A percentile compares a stretch with the other conserved stretches of the same genome.
These are phyloP conservation scores for Julus scanicus DNA, from an alignment of 2,888 invertebrate genomes.

Conservation along the genomic window DNA sequence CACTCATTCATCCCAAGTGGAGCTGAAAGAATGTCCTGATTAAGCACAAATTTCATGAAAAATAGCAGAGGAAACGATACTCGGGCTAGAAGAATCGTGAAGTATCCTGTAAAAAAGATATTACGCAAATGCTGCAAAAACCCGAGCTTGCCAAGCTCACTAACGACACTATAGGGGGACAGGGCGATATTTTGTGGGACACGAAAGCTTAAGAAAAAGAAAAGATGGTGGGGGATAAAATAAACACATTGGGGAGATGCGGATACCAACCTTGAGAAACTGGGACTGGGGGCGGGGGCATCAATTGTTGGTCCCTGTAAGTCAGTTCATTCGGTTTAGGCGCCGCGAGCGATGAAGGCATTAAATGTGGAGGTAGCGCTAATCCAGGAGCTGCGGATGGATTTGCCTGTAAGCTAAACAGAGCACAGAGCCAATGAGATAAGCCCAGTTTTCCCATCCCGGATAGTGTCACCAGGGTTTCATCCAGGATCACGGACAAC, in stretches of 20 bases:
- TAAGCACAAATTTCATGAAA: neutral
- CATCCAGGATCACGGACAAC: neutral
- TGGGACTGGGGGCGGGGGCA: slow-evolving; percentile 57
- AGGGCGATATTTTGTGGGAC: neutral
- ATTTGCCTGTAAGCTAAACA: slow-evolving; percentile 53
- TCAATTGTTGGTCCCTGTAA: slow-evolving; percentile 58
- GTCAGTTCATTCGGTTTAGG: slow-evolving; percentile 50
- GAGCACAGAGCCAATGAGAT: slow-evolving; percentile 49
- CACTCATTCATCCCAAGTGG: neutral
- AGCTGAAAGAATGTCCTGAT: neutral
- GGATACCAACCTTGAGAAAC: slow-evolving; percentile 52
- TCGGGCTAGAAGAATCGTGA: neutral
- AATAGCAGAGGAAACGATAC: neutral
- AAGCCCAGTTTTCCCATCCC: slow-evolving; percentile 46
- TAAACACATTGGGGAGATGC: neutral
- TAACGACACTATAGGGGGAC: neutral
- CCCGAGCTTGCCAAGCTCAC: neutral
- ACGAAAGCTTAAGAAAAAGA: slow-evolving; percentile 2
- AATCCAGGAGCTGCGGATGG: slow-evolving; percentile 12
- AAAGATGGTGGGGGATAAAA: neutral
- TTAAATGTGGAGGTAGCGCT: slow-evolving; percentile 39
- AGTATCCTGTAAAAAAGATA: neutral
- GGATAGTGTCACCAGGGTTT: neutral
- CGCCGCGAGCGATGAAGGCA: slow-evolving; percentile 40
- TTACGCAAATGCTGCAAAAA: neutral